These are phyloP conservation scores for Tychaedon coryphoeus DNA, from an alignment of 2,113 vertebrate genomes.

Conservation along the genomic window DNA sequence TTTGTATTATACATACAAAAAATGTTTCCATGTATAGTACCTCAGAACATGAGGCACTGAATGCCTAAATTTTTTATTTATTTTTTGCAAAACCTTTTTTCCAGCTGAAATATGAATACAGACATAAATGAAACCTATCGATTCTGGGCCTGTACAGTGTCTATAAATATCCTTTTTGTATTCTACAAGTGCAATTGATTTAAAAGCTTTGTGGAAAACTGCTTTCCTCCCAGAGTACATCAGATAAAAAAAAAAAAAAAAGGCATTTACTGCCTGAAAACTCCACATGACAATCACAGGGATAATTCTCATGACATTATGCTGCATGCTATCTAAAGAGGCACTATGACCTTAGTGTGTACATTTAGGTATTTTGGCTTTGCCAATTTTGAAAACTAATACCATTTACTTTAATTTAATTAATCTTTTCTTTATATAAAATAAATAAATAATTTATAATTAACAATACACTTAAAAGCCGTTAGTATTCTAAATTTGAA, in stretches of 20 bases:
- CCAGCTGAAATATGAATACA: background rate
- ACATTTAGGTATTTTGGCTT: background rate
- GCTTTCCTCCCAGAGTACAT: background rate
- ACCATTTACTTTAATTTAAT: background rate
- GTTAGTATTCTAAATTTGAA: background rate
- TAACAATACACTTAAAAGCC: background rate
- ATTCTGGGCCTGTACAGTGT: background rate
- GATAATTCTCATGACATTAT: background rate
- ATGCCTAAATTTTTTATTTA: background rate
- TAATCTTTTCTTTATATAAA: background rate
- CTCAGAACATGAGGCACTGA: background rate
- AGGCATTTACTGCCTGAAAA: conserved; percentile 17
- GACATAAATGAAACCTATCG: background rate
- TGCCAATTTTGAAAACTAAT: background rate
- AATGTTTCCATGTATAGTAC: background rate
- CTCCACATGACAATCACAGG: conserved; percentile 22
- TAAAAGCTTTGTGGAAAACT: conserved; percentile 36
- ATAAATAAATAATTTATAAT: background rate
- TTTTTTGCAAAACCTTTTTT: background rate
- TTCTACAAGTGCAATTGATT: conserved; percentile 24
- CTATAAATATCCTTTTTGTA: conserved; percentile 37
- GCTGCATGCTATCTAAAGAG: background rate
- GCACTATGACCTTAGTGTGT: background rate
- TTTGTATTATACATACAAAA: conserved; percentile 15
- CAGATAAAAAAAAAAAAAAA: background rate